These are phyloP conservation scores for Drosophila novamexicana DNA, from an alignment of 1,140 invertebrate genomes.

Conservation along the genomic window DNA sequence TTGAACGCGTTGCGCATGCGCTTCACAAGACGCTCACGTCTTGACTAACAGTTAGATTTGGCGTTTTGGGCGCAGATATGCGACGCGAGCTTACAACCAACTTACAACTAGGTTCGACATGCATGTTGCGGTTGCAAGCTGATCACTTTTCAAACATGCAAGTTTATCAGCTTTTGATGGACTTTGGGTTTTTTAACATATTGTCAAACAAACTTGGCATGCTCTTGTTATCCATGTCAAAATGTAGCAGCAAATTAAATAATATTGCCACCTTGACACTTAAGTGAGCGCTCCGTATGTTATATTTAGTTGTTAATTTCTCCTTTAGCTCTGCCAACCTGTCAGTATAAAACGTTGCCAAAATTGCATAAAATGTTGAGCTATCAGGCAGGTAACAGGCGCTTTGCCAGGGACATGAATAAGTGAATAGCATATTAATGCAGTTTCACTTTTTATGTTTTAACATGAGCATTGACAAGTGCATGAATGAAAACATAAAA, in stretches of 20 bases:
- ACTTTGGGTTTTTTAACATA: conserved; percentile 13
- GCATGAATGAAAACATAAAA: no score
- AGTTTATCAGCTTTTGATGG: no score
- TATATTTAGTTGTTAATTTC: background rate
- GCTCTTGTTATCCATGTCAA: background rate
- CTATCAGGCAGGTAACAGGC: no score
- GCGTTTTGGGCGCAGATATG: conserved; percentile 9
- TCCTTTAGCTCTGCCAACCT: conserved; percentile 6
- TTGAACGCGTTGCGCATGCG: conserved; percentile 61
- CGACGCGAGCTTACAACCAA: background rate
- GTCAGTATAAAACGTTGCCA: background rate
- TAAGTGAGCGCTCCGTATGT: background rate
- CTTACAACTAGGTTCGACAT: conserved; percentile 46
- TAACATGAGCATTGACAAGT: no score
- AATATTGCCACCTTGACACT: background rate
- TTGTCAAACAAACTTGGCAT: background rate
- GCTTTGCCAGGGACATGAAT: no score
- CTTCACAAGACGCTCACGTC: conserved; percentile 51
- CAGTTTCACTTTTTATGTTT: no score
- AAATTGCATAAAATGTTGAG: background rate
- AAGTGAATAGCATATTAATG: no score
- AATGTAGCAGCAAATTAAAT: background rate
- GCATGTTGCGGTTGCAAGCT: conserved; percentile 19
- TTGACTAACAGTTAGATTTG: conserved; percentile 27
- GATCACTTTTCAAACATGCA: background rate